Evolutionary conservation across 2,113 vertebrate species (phyloP).

Genomic region (Ictalurus furcatus): DNA sequence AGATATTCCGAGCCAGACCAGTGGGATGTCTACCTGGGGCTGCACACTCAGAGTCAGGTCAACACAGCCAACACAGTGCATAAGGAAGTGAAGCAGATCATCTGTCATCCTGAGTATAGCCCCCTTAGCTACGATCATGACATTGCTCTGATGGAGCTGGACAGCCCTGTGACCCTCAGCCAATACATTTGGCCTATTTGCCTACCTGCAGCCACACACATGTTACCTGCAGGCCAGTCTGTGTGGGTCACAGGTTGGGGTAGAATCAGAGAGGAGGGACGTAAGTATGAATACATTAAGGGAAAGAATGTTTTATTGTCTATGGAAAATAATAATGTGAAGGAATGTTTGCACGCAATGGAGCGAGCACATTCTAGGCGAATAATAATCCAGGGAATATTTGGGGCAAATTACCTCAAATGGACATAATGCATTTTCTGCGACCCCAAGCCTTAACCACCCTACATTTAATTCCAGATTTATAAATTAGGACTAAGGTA

Average conservation of each 20-base stretch:
- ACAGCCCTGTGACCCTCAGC: conserved; percentile 70
- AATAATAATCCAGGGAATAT: neutral
- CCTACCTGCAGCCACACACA: conserved; percentile 75
- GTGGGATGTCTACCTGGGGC: conserved; percentile 86
- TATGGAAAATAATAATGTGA: neutral
- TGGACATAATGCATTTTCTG: neutral
- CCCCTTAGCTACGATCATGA: conserved; percentile 80
- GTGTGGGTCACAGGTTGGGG: conserved; percentile 95
- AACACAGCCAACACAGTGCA: conserved; percentile 39
- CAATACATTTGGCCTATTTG: conserved; percentile 83
- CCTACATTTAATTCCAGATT: neutral
- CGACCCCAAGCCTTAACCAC: neutral
- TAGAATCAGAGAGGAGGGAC: conserved; percentile 80
- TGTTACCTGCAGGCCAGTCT: conserved; percentile 76
- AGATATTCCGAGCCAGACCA: conserved; percentile 74
- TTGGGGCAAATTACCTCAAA: neutral
- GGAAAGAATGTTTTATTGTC: neutral
- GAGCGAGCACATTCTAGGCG: neutral
- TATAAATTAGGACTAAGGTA: neutral
- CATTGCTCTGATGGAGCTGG: conserved; percentile 86
- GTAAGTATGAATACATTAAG: conserved; percentile 44
- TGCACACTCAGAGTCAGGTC: conserved; percentile 74
- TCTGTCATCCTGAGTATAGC: conserved; percentile 80
- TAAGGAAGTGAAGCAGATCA: conserved; percentile 74
- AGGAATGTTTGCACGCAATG: neutral